Percentiles rank a stretch among this genome's conserved stretches.
Conservation (phyloP, 2,888 invertebrate species). For the Apodemia arnacis region DNA sequence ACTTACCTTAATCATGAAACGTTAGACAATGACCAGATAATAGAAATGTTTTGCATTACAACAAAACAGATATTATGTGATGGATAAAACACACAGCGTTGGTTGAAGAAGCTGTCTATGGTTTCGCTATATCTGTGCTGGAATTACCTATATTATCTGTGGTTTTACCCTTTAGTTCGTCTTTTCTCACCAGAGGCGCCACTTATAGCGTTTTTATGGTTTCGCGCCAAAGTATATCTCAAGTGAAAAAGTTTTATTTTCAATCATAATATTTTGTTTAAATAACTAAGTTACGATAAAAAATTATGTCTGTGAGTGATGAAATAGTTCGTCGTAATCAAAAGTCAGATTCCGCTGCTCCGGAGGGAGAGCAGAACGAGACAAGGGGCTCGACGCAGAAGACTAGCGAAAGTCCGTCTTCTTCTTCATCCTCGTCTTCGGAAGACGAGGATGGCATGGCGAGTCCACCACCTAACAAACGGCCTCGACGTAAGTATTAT, state of each 20-base stretch:
- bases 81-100: neutral
- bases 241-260: neutral
- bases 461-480: neutral
- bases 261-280: neutral
- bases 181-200: neutral
- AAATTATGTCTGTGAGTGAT: neutral
- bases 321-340: neutral
- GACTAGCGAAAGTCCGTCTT: neutral
- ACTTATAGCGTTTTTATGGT: neutral
- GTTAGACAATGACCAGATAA: too few species aligned
- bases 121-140: neutral
- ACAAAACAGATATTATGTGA: too few species aligned
- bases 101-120: neutral
- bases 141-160: neutral
- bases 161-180: neutral
- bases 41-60: too few species aligned
- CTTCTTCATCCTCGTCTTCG: conserved; percentile 1
- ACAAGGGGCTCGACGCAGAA: neutral
- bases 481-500: neutral
- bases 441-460: neutral
- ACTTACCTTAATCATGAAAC: too few species aligned
- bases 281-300: neutral
- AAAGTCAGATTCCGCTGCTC: neutral
- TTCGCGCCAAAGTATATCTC: neutral
- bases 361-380: neutral